A percentile compares a stretch with the other conserved stretches of the same genome.
These are phyloP conservation scores for Myrmophylax atrothorax DNA, from an alignment of 2,113 vertebrate species.

Conservation along the genomic window DNA sequence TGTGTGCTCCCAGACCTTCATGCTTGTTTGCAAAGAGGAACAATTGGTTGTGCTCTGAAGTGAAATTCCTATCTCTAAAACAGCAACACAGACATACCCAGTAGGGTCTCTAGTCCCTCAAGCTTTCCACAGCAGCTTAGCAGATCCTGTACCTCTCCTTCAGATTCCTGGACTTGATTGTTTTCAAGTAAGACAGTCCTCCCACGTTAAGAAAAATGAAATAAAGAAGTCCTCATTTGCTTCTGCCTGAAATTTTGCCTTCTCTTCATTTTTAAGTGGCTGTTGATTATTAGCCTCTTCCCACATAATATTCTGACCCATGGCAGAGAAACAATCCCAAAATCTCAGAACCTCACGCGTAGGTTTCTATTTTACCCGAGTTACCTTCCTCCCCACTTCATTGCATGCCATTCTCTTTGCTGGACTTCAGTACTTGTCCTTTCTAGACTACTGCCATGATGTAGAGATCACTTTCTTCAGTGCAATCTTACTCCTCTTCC, in stretches of 20 bases:
- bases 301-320: neutral
- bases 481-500: neutral
- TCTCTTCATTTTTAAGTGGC: neutral
- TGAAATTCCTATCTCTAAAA: neutral
- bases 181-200: neutral
- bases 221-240: neutral
- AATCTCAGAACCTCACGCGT: neutral
- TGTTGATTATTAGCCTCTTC: neutral
- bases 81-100: neutral
- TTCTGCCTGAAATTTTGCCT: neutral
- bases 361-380: neutral
- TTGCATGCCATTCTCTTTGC: neutral
- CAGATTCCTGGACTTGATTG: neutral
- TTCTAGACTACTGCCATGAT: neutral
- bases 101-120: neutral
- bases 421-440: neutral
- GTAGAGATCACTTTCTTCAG: neutral
- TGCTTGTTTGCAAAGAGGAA: neutral
- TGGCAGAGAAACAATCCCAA: neutral
- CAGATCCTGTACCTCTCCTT: neutral
- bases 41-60: neutral
- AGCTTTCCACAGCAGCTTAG: neutral
- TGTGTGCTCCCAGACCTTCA: neutral
- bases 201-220: neutral
- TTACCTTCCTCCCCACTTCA: neutral